Evolutionary conservation across 2,113 vertebrate genomes (phyloP).

Genomic region (Clarias macrocephalus): DNA sequence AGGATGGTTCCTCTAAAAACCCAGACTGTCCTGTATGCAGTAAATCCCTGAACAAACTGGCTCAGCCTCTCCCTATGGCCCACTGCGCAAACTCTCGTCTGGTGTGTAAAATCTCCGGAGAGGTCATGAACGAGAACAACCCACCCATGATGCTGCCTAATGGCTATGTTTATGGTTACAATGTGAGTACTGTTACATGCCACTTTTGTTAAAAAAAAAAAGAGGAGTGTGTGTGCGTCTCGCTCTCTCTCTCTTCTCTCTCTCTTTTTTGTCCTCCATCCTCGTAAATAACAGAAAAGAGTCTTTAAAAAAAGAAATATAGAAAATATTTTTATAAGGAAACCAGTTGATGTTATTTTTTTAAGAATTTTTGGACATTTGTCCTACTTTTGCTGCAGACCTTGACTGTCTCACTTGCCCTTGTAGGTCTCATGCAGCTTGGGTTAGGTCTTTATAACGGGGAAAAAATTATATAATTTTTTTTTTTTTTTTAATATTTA

Average conservation of each 20-base stretch:
- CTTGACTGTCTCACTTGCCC: background rate
- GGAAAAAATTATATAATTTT: too few relatives aligned
- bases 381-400: background rate
- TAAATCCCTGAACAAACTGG: conserved; percentile 97
- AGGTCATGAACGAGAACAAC: conserved; percentile 99
- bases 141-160: conserved; percentile 99
- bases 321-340: too few relatives aligned
- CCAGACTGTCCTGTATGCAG: conserved; percentile 99
- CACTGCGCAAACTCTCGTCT: conserved; percentile 98
- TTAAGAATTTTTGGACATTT: background rate
- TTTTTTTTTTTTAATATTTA: background rate
- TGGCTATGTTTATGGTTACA: conserved; percentile 98
- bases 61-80: conserved; percentile 96
- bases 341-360: too few relatives aligned
- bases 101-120: conserved; percentile 98
- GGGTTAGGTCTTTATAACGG: background rate
- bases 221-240: too few relatives aligned
- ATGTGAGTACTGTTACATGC: conserved; percentile 78
- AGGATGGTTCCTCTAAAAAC: conserved; percentile 95
- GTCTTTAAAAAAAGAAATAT: too few relatives aligned
- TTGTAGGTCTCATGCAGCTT: background rate
- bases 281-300: too few relatives aligned
- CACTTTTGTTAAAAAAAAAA: background rate
- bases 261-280: background rate
- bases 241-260: background rate